Percentiles rank a stretch among this genome's conserved stretches.
These are phyloP conservation scores for Thereuonema tuberculata DNA, from an alignment of 1,140 invertebrate species.

Conservation along the genomic window DNA sequence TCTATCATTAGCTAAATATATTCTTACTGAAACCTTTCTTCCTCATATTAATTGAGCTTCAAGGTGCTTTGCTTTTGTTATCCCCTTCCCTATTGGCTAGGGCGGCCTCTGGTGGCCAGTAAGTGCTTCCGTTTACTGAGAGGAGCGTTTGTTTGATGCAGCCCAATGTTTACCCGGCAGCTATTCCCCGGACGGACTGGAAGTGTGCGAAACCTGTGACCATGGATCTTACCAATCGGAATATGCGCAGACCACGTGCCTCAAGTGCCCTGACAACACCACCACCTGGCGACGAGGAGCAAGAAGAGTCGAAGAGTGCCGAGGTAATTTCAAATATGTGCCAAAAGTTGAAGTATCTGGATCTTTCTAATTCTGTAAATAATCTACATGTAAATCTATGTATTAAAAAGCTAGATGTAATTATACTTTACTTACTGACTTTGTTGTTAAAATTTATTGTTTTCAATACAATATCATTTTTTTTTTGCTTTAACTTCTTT, in stretches of 20 bases:
- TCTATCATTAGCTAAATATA: too few species aligned
- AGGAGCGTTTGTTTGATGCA: constrained; percentile 19
- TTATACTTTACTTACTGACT: neutral
- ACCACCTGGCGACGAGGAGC: constrained; percentile 40
- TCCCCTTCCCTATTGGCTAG: too few species aligned
- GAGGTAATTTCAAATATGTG: constrained; percentile 25
- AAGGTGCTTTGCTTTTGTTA: too few species aligned
- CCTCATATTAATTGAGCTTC: too few species aligned
- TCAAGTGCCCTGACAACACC: constrained; percentile 39
- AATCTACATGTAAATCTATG: neutral
- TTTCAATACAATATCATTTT: neutral
- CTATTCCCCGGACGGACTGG: constrained; percentile 36
- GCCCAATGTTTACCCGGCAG: constrained; percentile 38
- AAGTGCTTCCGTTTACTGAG: constrained; percentile 1
- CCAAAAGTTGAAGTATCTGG: neutral
- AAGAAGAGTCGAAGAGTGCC: constrained; percentile 35
- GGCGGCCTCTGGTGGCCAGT: too few species aligned
- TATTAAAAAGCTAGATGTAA: neutral
- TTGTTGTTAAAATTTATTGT: neutral
- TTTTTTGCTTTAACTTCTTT: neutral
- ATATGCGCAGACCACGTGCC: constrained; percentile 41
- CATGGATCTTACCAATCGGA: constrained; percentile 44
- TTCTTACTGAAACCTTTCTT: too few species aligned
- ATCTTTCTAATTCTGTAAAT: neutral
- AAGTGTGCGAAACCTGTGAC: constrained; percentile 44